Evolutionary conservation across 35 echinoderm and acorn worm species (phyloP).

Genomic region (Heliocidaris erythrogramma): DNA sequence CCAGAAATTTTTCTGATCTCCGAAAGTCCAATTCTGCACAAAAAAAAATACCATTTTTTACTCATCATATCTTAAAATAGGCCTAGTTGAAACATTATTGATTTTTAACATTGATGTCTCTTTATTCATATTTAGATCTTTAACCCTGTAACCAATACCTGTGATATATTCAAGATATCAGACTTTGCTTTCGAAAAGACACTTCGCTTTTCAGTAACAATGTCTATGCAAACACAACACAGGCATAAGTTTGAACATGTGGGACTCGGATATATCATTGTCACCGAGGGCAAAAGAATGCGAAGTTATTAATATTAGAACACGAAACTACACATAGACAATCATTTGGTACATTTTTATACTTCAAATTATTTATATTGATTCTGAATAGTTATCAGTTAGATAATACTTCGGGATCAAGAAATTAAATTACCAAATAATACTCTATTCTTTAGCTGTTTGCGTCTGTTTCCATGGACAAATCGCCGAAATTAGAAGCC

Average conservation of each 20-base stretch:
- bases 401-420: neutral
- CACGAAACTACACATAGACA: neutral
- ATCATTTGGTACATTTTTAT: neutral
- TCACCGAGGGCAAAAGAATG: neutral
- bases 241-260: neutral
- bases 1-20: too few species aligned
- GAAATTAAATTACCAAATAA: neutral
- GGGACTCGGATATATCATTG: neutral
- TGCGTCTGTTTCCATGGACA: slow-evolving; percentile 15
- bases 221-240: neutral
- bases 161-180: too few species aligned
- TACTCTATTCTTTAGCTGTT: neutral
- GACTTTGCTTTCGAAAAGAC: too few species aligned
- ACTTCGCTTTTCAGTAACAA: neutral
- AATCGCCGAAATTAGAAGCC: neutral
- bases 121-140: too few species aligned
- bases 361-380: neutral
- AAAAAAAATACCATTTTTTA: too few species aligned
- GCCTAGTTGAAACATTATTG: too few species aligned
- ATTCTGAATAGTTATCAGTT: neutral
- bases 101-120: too few species aligned
- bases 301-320: neutral
- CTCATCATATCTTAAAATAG: too few species aligned
- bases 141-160: too few species aligned
- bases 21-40: too few species aligned